These are phyloP conservation scores for Athene noctua DNA, from an alignment of 2,113 vertebrate genomes.

Conservation along the genomic window DNA sequence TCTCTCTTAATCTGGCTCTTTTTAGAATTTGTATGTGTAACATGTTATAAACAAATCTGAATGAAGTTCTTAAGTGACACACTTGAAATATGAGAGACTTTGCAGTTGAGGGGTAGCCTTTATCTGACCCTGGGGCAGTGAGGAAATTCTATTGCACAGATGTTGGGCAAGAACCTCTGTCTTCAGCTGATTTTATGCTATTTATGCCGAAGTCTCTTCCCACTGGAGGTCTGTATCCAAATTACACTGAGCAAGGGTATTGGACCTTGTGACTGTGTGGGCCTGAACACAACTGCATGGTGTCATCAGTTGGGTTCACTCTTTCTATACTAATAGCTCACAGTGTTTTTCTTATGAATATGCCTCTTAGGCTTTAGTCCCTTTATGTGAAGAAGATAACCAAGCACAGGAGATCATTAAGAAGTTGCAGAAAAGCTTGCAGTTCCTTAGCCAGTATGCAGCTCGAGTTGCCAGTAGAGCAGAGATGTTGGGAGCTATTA, in stretches of 20 bases:
- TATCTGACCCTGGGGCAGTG: not conserved
- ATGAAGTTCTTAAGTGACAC: not conserved
- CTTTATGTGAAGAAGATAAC: slow-evolving; percentile 89
- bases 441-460: slow-evolving; percentile 87
- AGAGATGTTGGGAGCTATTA: slow-evolving; percentile 95
- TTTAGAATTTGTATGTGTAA: fast-evolving
- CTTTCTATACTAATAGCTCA: not conserved
- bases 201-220: not conserved
- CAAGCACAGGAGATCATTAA: slow-evolving; percentile 90
- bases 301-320: not conserved
- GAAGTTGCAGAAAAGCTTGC: slow-evolving; percentile 88
- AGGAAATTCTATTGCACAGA: not conserved
- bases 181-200: not conserved
- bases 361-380: slow-evolving; percentile 78
- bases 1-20: not conserved
- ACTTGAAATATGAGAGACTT: not conserved
- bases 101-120: not conserved
- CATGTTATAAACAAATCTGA: not conserved
- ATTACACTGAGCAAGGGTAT: not conserved
- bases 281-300: not conserved
- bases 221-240: not conserved
- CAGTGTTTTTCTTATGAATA: not conserved
- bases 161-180: not conserved
- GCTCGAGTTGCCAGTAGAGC: slow-evolving; percentile 88
- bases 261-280: not conserved